Percentiles rank a stretch among this genome's conserved stretches.
Evolutionary conservation across 2,113 vertebrate genomes (phyloP).

Genomic region (Myotis lucifugus): DNA sequence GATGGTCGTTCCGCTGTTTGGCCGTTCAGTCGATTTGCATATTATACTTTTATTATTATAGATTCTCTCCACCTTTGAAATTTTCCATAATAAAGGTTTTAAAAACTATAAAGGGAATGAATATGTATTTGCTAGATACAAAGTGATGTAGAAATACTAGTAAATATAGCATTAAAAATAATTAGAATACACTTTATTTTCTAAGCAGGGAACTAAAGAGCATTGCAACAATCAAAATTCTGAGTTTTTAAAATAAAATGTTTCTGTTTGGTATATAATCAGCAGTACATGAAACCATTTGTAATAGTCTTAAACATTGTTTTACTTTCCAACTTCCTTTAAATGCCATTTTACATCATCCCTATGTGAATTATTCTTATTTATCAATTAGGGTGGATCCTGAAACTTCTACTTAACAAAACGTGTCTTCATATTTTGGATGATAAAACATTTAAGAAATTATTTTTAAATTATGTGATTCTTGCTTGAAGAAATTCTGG

Average conservation of each 20-base stretch:
- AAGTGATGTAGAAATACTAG: neutral
- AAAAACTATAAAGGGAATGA: neutral
- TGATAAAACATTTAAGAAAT: neutral
- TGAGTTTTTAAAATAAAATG: neutral
- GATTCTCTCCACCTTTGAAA: neutral
- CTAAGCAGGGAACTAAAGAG: neutral
- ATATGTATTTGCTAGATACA: neutral
- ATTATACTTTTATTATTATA: too few species aligned
- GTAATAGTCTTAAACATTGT: neutral
- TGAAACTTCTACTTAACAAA: neutral
- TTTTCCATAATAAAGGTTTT: neutral
- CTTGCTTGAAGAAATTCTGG: slow-evolving; percentile 10
- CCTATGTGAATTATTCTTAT: neutral
- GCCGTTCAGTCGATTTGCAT: too few species aligned
- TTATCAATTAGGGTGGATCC: slow-evolving; percentile 23
- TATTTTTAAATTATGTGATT: neutral
- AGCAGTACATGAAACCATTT: neutral
- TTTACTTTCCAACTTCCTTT: neutral
- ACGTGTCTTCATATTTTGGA: neutral
- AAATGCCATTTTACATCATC: neutral
- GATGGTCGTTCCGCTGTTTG: too few species aligned
- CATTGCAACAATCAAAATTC: neutral
- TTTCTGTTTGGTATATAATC: neutral
- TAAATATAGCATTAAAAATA: neutral
- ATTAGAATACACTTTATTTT: slow-evolving; percentile 5